Conservation (phyloP, 2,113 vertebrate species). For the Dolichotis patagonum region DNA sequence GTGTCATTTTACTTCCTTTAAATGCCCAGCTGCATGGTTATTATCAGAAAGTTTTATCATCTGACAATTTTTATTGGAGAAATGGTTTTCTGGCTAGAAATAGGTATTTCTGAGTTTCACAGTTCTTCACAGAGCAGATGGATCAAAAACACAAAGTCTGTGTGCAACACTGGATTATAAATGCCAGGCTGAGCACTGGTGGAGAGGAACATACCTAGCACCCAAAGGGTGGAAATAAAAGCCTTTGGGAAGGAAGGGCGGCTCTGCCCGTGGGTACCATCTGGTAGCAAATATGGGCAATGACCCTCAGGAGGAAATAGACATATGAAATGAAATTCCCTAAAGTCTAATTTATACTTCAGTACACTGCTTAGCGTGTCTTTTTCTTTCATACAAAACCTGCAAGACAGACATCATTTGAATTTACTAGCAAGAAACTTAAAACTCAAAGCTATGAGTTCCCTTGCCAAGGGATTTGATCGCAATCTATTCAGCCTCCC, state of each 20-base stretch:
- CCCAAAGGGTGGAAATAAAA: conserved; percentile 26
- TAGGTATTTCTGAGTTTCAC: conserved; percentile 78
- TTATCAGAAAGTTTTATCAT: conserved; percentile 52
- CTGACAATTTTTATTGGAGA: conserved; percentile 59
- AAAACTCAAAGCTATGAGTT: not conserved
- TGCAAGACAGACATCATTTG: not conserved
- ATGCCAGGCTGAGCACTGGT: conserved; percentile 68
- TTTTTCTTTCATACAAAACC: not conserved
- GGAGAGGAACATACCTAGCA: conserved; percentile 45
- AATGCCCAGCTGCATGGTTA: conserved; percentile 25
- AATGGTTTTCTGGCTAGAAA: conserved; percentile 69
- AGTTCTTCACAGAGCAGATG: conserved; percentile 76
- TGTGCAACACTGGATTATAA: conserved; percentile 63
- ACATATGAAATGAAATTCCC: not conserved
- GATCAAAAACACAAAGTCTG: conserved; percentile 72
- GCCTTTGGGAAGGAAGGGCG: conserved; percentile 41
- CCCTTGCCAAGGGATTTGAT: not conserved
- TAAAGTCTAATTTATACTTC: not conserved
- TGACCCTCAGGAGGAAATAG: not conserved
- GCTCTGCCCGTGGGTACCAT: conserved; percentile 57
- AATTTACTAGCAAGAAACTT: not conserved
- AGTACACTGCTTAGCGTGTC: not conserved
- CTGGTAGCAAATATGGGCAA: conserved; percentile 59
- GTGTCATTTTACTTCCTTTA: conserved; percentile 36
- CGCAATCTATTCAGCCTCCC: not conserved